Percentiles rank a stretch among this genome's conserved stretches.
phyloP scores from a whole-genome alignment of 2,113 vertebrate species.

The Ellobius talpinus region DNA sequence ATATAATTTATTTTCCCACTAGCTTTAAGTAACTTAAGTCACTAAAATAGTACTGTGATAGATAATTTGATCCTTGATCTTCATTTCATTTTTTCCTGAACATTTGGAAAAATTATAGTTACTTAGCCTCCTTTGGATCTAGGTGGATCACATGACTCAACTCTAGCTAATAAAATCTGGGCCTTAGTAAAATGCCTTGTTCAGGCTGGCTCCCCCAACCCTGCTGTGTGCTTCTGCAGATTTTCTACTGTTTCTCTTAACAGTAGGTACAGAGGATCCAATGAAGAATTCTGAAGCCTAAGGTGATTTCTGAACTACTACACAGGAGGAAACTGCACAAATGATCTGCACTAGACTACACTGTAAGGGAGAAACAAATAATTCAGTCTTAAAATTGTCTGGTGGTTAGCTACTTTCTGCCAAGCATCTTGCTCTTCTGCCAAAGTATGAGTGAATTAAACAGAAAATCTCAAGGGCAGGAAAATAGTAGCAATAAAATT shows the following conservation, averaged over 20 bases:
- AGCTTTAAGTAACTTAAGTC: constrained; percentile 52
- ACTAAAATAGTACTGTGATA: constrained; percentile 32
- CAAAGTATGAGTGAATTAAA: constrained; percentile 15
- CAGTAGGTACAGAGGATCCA: neutral
- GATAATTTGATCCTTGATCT: constrained; percentile 16
- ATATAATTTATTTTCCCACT: neutral
- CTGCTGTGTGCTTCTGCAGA: neutral
- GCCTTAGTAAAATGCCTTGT: neutral
- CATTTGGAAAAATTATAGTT: constrained; percentile 20
- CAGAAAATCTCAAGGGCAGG: neutral
- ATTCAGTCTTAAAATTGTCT: constrained; percentile 3
- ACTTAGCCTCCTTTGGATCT: neutral
- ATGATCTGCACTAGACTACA: neutral
- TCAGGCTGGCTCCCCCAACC: neutral
- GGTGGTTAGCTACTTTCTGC: neutral
- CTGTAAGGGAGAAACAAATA: neutral
- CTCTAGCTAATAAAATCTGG: constrained; percentile 11
- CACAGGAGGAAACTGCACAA: neutral
- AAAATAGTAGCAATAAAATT: neutral
- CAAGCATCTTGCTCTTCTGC: neutral
- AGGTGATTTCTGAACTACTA: neutral
- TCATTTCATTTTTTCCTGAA: neutral
- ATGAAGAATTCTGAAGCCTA: neutral
- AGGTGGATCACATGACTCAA: neutral
- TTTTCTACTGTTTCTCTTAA: neutral